A percentile compares a stretch with the other conserved stretches of the same genome.
Conservation (phyloP, 2,797 vertebrate genomes). For the Esox lucius region DNA sequence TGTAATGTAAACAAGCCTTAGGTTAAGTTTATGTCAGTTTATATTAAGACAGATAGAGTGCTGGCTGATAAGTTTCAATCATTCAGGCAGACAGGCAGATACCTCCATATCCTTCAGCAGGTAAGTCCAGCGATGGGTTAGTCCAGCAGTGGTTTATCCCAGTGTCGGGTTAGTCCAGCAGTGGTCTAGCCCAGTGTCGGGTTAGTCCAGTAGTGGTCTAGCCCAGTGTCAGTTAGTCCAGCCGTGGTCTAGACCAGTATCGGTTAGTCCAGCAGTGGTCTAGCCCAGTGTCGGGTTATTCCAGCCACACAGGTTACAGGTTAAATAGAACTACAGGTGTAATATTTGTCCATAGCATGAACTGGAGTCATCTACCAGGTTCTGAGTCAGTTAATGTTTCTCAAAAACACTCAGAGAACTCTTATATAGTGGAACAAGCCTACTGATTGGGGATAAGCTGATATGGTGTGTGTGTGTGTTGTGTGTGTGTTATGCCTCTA, state of each 20-base stretch:
- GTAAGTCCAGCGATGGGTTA: background rate
- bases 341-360: background rate
- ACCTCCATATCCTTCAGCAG: background rate
- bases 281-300: background rate
- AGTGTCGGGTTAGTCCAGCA: background rate
- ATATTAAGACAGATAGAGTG: no score
- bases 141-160: background rate
- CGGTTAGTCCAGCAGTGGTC: background rate
- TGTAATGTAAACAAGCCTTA: no score
- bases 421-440: constrained; percentile 8
- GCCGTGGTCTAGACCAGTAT: no score
- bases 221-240: background rate
- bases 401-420: background rate
- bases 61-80: no score
- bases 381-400: background rate
- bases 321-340: background rate
- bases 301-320: background rate
- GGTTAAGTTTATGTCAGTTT: no score
- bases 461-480: constrained; percentile 9
- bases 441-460: background rate
- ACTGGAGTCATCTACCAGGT: background rate
- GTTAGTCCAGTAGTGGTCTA: background rate
- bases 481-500: constrained; percentile 7
- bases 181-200: background rate
- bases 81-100: no score